These are phyloP conservation scores for Arnoldichthys spilopterus DNA, from an alignment of 2,797 vertebrate genomes.

Conservation along the genomic window DNA sequence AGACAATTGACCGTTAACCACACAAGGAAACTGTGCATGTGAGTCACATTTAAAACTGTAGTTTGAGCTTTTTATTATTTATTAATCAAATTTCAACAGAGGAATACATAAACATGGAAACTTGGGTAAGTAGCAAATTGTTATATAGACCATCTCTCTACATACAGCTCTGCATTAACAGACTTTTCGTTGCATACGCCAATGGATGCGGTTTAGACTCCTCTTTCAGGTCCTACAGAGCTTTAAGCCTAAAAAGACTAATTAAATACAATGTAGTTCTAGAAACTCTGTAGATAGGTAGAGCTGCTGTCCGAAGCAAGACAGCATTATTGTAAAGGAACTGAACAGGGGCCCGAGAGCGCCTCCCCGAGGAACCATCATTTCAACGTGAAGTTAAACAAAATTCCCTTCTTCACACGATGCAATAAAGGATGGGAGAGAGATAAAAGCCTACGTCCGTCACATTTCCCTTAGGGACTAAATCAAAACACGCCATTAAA, in stretches of 20 bases:
- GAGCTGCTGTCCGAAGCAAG: slow-evolving; percentile 33
- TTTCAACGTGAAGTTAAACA: not conserved
- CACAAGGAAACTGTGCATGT: slow-evolving; percentile 42
- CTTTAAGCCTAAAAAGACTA: not conserved
- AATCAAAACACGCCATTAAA: not conserved
- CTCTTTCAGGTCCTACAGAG: not conserved
- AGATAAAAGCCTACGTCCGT: not conserved
- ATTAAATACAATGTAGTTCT: not conserved
- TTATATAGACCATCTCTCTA: slow-evolving; percentile 5
- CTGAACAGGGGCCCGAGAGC: not conserved
- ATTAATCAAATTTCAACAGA: slow-evolving; percentile 35
- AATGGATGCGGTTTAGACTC: not conserved
- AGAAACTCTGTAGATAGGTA: not conserved
- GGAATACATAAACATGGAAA: slow-evolving; percentile 43
- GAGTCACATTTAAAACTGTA: slow-evolving; percentile 45
- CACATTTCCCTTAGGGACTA: not conserved
- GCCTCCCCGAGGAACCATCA: not conserved
- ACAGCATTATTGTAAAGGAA: slow-evolving; percentile 22
- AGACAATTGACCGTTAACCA: slow-evolving; percentile 71
- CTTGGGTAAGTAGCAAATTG: slow-evolving; percentile 23
- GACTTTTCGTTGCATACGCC: slow-evolving; percentile 24
- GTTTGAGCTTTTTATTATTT: slow-evolving; percentile 36
- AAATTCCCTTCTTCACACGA: slow-evolving; percentile 13
- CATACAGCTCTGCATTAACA: slow-evolving; percentile 20
- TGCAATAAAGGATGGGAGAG: slow-evolving; percentile 1